Evolutionary conservation across 2,888 invertebrate species (phyloP), one percentile per base, ranked within the genome.

Genomic region (Campaea margaritaria): DNA sequence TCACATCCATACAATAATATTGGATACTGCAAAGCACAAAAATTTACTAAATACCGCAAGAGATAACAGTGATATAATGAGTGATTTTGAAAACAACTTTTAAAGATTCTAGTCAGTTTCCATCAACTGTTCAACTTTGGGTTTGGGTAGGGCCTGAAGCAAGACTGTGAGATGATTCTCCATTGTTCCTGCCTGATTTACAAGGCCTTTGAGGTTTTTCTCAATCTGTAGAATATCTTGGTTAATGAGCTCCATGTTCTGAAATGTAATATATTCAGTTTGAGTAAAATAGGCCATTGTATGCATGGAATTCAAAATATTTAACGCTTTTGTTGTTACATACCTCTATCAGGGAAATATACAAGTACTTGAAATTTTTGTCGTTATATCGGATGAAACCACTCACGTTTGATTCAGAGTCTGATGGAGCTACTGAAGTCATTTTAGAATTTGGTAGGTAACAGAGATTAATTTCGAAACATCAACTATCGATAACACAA

Each of bases 331-430:
- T 12, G 12, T 27, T 15, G 16, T 34, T 44, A 43, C 46, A 21
- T 80, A 90, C 91, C 84, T 85, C 72, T 64, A 87, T 77, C 71
- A 89, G 78, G 11, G 91, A 90, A 59, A 70, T 73, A 62, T 91
- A 92, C 47, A 90, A 73, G 65, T 83, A 69, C 65, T 86, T 88
- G 36, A 87, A 79, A 64, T 83, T 80, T 71, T 86, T 85, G 41
- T 89, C 83, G 64, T 77, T 87, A 51, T 89, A 89, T n/a, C 83
- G 78, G 48, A 91, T 81, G 59, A 91, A 91, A 42, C 89, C 87
- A 67, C 91, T 91, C n/a, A 87, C 85, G 70, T 91, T 91, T 4
- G 91, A 91, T 75, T 91, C 92, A 7, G 86, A 75, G 72, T 91
- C 91, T 14, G 91, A 91, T 42, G 81, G 84, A 8, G 79, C 81